Conservation (phyloP, 2,113 vertebrate species). For the Anguilla japonica region DNA sequence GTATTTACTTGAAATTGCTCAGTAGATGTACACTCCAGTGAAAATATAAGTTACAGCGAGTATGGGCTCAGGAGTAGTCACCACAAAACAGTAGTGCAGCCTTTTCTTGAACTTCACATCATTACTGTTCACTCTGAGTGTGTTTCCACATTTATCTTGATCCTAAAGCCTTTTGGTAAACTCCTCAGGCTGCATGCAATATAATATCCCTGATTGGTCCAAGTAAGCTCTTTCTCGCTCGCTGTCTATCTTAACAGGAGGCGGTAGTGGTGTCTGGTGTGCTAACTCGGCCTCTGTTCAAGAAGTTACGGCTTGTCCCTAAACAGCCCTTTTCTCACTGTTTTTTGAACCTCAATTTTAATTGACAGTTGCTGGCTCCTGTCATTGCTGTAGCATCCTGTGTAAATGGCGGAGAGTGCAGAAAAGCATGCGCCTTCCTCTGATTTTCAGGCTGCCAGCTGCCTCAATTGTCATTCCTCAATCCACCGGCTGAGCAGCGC, state of each 20-base stretch:
- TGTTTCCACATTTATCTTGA: neutral
- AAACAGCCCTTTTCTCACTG: neutral
- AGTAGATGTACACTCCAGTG: neutral
- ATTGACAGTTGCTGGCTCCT: neutral
- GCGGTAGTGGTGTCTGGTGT: constrained; percentile 1
- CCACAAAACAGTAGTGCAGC: neutral
- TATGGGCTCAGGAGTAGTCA: neutral
- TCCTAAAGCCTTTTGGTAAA: neutral
- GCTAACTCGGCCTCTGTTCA: neutral
- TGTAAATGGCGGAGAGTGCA: neutral
- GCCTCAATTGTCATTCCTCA: too few species aligned
- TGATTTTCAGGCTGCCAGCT: too few species aligned
- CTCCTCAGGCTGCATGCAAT: constrained; percentile 5
- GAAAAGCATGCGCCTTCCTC: too few species aligned
- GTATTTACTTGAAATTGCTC: neutral
- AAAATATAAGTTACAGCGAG: neutral
- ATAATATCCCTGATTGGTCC: constrained; percentile 14
- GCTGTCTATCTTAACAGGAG: constrained; percentile 20
- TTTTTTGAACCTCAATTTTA: neutral
- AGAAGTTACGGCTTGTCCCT: constrained; percentile 10
- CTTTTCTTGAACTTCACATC: neutral
- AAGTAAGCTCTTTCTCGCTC: constrained; percentile 14
- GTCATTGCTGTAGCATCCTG: neutral
- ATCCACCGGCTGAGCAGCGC: neutral
- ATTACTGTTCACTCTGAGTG: neutral